phyloP scores from a whole-genome alignment of 1,140 invertebrate genomes.

The Plutomurus gul region DNA sequence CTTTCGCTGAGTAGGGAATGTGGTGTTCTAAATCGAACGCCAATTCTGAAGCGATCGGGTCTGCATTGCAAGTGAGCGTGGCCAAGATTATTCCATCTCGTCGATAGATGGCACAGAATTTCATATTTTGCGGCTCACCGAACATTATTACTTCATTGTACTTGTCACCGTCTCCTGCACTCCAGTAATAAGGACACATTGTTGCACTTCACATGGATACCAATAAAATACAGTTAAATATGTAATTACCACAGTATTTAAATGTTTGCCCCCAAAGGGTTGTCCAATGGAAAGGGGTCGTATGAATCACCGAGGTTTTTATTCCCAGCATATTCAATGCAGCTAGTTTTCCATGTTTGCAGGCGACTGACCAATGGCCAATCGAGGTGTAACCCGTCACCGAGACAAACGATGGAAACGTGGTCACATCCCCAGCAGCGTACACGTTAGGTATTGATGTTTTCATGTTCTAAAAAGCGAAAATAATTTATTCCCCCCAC shows the following conservation, averaged over 20 bases:
- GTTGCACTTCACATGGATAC: background rate
- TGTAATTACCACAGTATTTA: background rate
- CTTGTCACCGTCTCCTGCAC: background rate
- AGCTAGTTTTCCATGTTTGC: constrained; percentile 83
- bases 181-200: background rate
- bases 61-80: background rate
- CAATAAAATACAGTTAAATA: background rate
- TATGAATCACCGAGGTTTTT: constrained; percentile 63
- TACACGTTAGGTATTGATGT: constrained; percentile 78
- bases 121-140: background rate
- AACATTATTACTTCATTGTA: constrained; percentile 24
- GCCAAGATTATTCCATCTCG: background rate
- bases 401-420: constrained; percentile 75
- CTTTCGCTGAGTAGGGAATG: background rate
- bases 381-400: constrained; percentile 69
- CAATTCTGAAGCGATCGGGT: background rate
- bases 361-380: constrained; percentile 85
- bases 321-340: constrained; percentile 78
- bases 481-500: too few relatives aligned
- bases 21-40: background rate
- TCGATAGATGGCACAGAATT: constrained; percentile 23
- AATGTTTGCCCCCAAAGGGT: background rate
- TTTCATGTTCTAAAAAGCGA: constrained; percentile 71
- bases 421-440: constrained; percentile 89
- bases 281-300: constrained; percentile 79